Evolutionary conservation across 2,888 invertebrate genomes (phyloP).

Genomic region (Meteorus cinctellus): DNA sequence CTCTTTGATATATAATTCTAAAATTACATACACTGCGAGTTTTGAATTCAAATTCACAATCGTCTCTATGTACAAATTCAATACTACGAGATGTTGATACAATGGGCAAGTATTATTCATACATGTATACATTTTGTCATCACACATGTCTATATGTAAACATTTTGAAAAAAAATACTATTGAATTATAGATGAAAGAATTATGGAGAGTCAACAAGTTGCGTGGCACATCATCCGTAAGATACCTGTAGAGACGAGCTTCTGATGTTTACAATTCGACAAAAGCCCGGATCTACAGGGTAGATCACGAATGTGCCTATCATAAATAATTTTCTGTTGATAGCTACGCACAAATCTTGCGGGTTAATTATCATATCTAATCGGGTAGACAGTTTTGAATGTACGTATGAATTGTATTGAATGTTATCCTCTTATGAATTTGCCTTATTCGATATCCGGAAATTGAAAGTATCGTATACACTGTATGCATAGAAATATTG

Average conservation of each 20-base stretch:
- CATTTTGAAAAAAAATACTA: not conserved
- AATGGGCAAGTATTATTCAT: too few species aligned
- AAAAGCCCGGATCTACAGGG: slow-evolving; percentile 99
- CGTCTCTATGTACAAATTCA: too few species aligned
- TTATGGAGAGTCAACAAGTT: slow-evolving; percentile 73
- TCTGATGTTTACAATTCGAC: slow-evolving; percentile 91
- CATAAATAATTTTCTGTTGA: slow-evolving; percentile 54
- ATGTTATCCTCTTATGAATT: not conserved
- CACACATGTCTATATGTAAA: too few species aligned
- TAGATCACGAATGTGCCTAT: slow-evolving; percentile 97
- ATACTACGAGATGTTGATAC: too few species aligned
- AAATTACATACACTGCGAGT: too few species aligned
- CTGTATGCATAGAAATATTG: not conserved
- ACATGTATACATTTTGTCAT: too few species aligned
- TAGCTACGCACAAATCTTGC: not conserved
- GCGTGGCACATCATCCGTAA: slow-evolving; percentile 95
- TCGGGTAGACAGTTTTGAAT: too few species aligned
- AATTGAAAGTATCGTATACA: not conserved
- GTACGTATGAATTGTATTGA: not conserved
- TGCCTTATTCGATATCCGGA: slow-evolving; percentile 16
- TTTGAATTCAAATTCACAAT: too few species aligned
- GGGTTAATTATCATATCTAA: not conserved
- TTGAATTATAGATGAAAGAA: not conserved
- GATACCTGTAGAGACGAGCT: slow-evolving; percentile 99
- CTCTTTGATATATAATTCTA: too few species aligned